A percentile compares a stretch with the other conserved stretches of the same genome.
Conservation (phyloP, 2,888 invertebrate species). For the Drosophila picticornis region DNA sequence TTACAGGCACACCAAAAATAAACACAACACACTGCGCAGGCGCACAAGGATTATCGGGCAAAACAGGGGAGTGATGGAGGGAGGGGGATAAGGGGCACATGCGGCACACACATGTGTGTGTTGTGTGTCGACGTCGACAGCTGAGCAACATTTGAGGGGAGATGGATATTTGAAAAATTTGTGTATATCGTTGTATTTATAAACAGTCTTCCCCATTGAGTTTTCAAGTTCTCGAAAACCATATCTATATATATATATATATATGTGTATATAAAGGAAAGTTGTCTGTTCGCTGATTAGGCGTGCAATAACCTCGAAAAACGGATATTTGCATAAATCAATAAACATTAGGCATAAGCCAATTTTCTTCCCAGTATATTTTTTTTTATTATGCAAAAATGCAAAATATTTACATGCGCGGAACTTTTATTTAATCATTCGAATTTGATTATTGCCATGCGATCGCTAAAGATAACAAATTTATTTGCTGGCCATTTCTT, state of each 20-base stretch:
- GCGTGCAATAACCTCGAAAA: slow-evolving; percentile 58
- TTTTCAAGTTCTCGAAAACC: slow-evolving; percentile 14
- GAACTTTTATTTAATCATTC: slow-evolving; percentile 31
- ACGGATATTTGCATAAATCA: slow-evolving; percentile 71
- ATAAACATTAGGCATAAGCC: slow-evolving; percentile 73
- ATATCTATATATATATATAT: neutral
- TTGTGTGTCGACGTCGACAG: slow-evolving; percentile 31
- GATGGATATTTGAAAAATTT: slow-evolving; percentile 41
- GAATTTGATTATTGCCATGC: slow-evolving; percentile 40
- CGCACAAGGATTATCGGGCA: slow-evolving; percentile 35
- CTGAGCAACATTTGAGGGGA: slow-evolving; percentile 32
- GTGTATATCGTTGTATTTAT: slow-evolving; percentile 45
- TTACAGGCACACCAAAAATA: slow-evolving; percentile 58
- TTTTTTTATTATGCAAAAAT: slow-evolving; percentile 24
- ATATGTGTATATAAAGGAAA: slow-evolving; percentile 10
- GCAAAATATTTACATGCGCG: slow-evolving; percentile 50
- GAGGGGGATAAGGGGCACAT: slow-evolving; percentile 22
- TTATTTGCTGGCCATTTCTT: slow-evolving; percentile 56
- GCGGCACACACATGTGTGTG: slow-evolving; percentile 49
- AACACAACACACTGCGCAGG: slow-evolving; percentile 52
- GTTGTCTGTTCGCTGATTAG: slow-evolving; percentile 57
- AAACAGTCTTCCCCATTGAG: slow-evolving; percentile 44
- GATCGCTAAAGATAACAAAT: slow-evolving; percentile 59
- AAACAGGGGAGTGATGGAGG: neutral
- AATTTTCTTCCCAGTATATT: slow-evolving; percentile 32